Evolutionary conservation across 2,797 vertebrate species (phyloP), one percentile per base, ranked within the genome.

Genomic region (Anguilla marmorata): DNA sequence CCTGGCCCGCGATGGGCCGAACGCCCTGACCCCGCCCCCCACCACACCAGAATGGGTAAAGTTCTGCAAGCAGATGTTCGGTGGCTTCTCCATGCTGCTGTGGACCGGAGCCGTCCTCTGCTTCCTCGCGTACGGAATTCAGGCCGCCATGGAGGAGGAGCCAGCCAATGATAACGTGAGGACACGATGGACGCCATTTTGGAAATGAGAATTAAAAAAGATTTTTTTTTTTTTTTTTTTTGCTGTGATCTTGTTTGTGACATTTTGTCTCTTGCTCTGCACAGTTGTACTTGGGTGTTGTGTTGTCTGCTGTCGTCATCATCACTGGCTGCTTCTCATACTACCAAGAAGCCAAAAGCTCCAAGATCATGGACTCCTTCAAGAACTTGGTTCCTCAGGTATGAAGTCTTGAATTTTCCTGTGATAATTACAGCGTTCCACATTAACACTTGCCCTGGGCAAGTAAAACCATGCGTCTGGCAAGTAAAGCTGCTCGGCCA

Each of bases 271-370:
- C 12, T 30, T 58, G 14, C n/a, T 84, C 3, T 90, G 5, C 85
- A 3, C 94, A 98, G 98, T 93, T 98, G 89, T 98, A 98, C 91
- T 95, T 98, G 48, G 98, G 98, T 86, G 91, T 99, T 50, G 98
- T 99, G 88, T 95, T 99, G 27, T 95, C 98, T 19, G 98, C 98
- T 89, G 98, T 99, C 0, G 98, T 99, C 92, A 99, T 99, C 95
- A 97, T 99, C 95, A 99, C 98, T 91, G 98, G 98, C 50, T 99
- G 98, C 85, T 99, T 99, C 96, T 99, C 98, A 21, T 99, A 99
- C 89, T 99, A 99, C 92, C 98, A 99, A 97, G 98, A 99, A 91
- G 97, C 98, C 37, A 99, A 99, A 93, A 99, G 98, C 93, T 99
- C 98, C 33, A 98, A 97, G 94, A 99, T 99, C 94, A 99, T 99